Percentiles rank a stretch among this genome's conserved stretches.
phyloP scores from a whole-genome alignment of 2,888 invertebrate species.

The Drosophila maculinotata region DNA sequence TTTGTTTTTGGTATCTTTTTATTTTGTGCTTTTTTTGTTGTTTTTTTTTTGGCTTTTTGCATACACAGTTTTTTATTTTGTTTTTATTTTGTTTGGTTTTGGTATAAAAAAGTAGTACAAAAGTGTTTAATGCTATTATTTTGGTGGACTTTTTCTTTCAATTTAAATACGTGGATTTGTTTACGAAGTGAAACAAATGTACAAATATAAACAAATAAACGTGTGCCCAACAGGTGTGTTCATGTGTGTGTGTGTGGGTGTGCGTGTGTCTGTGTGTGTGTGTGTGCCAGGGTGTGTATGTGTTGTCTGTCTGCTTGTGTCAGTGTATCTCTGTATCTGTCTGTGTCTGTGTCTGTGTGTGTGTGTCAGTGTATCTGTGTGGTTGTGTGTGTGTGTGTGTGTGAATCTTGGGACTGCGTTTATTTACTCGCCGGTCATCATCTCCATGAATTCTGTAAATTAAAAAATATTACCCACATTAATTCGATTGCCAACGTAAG shows the following conservation, averaged over 20 bases:
- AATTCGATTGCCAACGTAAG: conserved; percentile 36
- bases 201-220: conserved; percentile 69
- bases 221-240: conserved; percentile 65
- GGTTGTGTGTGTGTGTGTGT: conserved; percentile 18
- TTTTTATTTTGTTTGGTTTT: conserved; percentile 46
- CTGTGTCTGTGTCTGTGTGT: conserved; percentile 15
- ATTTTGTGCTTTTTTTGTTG: conserved; percentile 38
- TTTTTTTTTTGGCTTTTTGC: conserved; percentile 54
- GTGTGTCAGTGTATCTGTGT: conserved; percentile 24
- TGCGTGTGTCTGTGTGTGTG: conserved; percentile 5
- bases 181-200: conserved; percentile 72
- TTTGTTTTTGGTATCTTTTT: conserved; percentile 13
- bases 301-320: conserved; percentile 14
- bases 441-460: conserved; percentile 96
- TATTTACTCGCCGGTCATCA: conserved; percentile 96
- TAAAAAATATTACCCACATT: conserved; percentile 77
- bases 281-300: conserved; percentile 22
- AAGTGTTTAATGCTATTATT: conserved; percentile 65
- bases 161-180: conserved; percentile 73
- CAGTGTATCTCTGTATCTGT: conserved; percentile 22
- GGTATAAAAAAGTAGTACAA: conserved; percentile 77
- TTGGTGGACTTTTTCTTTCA: conserved; percentile 42
- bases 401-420: conserved; percentile 52
- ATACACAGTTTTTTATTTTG: conserved; percentile 61
- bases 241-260: conserved; percentile 10